phyloP scores from a whole-genome alignment of 1,140 invertebrate genomes.

The Procambarus clarkii region DNA sequence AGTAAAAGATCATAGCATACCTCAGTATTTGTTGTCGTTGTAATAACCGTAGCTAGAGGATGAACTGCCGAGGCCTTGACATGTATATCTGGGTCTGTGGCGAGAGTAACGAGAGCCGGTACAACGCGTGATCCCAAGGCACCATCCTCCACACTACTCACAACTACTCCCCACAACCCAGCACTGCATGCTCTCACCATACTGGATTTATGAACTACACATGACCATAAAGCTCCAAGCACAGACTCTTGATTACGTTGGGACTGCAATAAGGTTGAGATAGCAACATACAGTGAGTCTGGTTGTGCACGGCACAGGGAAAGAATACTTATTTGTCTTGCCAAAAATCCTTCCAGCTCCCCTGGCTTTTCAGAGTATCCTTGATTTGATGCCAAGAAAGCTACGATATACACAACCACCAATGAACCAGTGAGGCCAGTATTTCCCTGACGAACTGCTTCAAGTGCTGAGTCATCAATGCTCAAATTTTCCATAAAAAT shows the following conservation, averaged over 20 bases:
- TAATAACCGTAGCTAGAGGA: slow-evolving; percentile 77
- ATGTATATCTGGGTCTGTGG: slow-evolving; percentile 80
- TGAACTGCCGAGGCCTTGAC: slow-evolving; percentile 80
- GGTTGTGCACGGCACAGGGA: slow-evolving; percentile 79
- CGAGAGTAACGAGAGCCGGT: slow-evolving; percentile 84
- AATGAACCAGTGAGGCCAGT: slow-evolving; percentile 77
- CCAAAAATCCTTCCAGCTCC: slow-evolving; percentile 78
- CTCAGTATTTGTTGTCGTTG: slow-evolving; percentile 33
- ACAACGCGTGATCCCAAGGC: slow-evolving; percentile 80
- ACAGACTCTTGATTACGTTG: slow-evolving; percentile 74
- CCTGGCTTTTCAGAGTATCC: slow-evolving; percentile 76
- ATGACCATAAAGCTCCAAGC: slow-evolving; percentile 50
- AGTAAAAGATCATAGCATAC: neutral
- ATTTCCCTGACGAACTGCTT: slow-evolving; percentile 74
- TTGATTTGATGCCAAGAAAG: slow-evolving; percentile 75
- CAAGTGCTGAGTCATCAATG: slow-evolving; percentile 75
- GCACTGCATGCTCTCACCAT: slow-evolving; percentile 76
- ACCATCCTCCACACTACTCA: slow-evolving; percentile 79
- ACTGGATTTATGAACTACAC: slow-evolving; percentile 53
- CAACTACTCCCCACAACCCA: slow-evolving; percentile 80
- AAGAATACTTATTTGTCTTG: slow-evolving; percentile 78
- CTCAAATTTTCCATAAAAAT: slow-evolving; percentile 78
- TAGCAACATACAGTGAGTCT: slow-evolving; percentile 71
- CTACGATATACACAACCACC: slow-evolving; percentile 79
- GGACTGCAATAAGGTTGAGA: slow-evolving; percentile 76